Evolutionary conservation across 30 jellyfish, hydroid and myxozoan genomes (phyloP).

Genomic region (Catostylus mosaicus): DNA sequence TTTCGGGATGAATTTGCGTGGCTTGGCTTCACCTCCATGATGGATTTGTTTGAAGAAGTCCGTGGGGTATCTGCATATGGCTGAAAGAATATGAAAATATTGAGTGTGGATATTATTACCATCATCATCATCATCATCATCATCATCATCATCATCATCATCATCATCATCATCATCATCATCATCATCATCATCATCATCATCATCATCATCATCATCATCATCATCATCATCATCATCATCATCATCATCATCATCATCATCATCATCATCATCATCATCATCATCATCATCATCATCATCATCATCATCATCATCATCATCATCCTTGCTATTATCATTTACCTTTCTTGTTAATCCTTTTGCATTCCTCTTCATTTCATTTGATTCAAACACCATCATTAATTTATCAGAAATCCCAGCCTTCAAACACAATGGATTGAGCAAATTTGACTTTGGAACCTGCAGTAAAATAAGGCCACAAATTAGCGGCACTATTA

Average conservation of each 20-base stretch:
- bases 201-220: constrained; percentile 17
- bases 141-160: constrained; percentile 26
- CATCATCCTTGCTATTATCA: neutral
- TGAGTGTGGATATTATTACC: neutral
- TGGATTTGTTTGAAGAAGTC: neutral
- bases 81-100: neutral
- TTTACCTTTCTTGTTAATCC: neutral
- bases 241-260: constrained; percentile 18
- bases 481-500: no score
- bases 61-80: neutral
- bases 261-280: constrained; percentile 26
- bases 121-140: constrained; percentile 24
- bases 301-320: constrained; percentile 20
- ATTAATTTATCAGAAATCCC: constrained; percentile 2
- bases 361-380: neutral
- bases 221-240: constrained; percentile 26
- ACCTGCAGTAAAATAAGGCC: neutral
- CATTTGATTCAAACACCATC: neutral
- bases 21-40: constrained; percentile 1
- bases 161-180: constrained; percentile 18
- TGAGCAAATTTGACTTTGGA: neutral
- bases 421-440: neutral
- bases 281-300: constrained; percentile 19
- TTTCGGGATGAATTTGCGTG: neutral
- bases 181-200: constrained; percentile 13